Base-by-base conservation (phyloP, 2,888 invertebrate species). In the Pseudolycoriella hygida region DNA sequence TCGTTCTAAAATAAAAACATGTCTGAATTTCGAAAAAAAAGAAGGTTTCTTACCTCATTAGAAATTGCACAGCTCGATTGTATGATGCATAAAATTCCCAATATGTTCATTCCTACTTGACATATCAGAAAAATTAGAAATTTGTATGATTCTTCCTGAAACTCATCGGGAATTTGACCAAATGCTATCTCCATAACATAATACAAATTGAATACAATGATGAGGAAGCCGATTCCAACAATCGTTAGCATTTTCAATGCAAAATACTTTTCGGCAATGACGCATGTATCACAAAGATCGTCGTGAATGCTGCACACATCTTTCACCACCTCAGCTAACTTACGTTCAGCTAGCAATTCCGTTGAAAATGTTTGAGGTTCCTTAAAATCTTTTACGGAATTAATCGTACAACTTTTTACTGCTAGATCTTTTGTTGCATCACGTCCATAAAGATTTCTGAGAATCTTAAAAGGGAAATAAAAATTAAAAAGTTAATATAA, bases 171-270 rank as follows among this genome's bases (percentile, higher is more conserved):
- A 19, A 57, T 59, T 6, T 60, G 59, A 47, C 55, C 57, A n/a
- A 63, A 40, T 47, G 60, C 46, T 0, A 58, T 61, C 15, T 62
- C 62, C 43, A 63, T 46, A 38, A 62, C 57, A 45, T 62, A 62
- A 47, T 62, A 62, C 41, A 56, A 57, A 46, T 62, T 62, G 15
- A 62, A 62, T 2, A 63, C 52, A 46, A 62, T 61, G 18, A 63
- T 63, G 0, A 62, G 43, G 47, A 63, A 63, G 0, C 61, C 61
- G 19, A 63, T 62, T 5, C 60, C 55, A 17, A 61, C 56, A 20
- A 63, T 62, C 6, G 61, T 60, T 12, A 62, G 47, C 47, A 62
- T 46, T 0, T 62, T 62, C 50, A 60, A 59, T 0, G 57, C 57
- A 31, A 62, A 62, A 25, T 62, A 61, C 31, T 62, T 60, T 46